These are phyloP conservation scores for Drosophila teissieri DNA, from an alignment of 1,140 invertebrate genomes.

Conservation along the genomic window DNA sequence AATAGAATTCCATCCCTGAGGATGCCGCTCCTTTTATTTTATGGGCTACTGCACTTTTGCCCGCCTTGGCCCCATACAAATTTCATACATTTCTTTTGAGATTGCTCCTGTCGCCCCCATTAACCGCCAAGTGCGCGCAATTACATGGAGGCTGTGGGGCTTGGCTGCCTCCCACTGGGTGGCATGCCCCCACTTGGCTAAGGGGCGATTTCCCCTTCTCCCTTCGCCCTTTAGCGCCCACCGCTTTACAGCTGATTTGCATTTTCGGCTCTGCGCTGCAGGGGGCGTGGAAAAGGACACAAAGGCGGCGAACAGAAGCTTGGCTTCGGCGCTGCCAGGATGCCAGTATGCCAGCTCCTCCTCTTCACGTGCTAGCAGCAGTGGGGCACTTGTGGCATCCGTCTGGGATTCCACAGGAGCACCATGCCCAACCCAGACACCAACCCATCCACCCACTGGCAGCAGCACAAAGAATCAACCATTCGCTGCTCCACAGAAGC, in stretches of 20 bases:
- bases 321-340: constrained; percentile 38
- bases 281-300: constrained; percentile 27
- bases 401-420: constrained; percentile 30
- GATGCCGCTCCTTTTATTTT: constrained; percentile 28
- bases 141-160: constrained; percentile 52
- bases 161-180: neutral
- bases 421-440: neutral
- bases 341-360: constrained; percentile 53
- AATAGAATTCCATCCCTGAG: constrained; percentile 18
- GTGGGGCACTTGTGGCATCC: constrained; percentile 77
- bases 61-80: constrained; percentile 64
- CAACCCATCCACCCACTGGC: neutral
- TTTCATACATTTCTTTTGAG: constrained; percentile 79
- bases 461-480: neutral
- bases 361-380: constrained; percentile 57
- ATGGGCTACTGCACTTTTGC: constrained; percentile 61
- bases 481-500: constrained; percentile 16
- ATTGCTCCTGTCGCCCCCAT: constrained; percentile 76
- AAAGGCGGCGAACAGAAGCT: constrained; percentile 30
- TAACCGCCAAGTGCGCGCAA: constrained; percentile 77
- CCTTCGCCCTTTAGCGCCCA: neutral
- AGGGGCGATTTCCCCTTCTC: neutral
- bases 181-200: constrained; percentile 1
- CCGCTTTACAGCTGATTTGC: constrained; percentile 75
- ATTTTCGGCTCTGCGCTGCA: constrained; percentile 69